These are phyloP conservation scores for Thaleichthys pacificus DNA, from an alignment of 2,797 vertebrate species.

Conservation along the genomic window DNA sequence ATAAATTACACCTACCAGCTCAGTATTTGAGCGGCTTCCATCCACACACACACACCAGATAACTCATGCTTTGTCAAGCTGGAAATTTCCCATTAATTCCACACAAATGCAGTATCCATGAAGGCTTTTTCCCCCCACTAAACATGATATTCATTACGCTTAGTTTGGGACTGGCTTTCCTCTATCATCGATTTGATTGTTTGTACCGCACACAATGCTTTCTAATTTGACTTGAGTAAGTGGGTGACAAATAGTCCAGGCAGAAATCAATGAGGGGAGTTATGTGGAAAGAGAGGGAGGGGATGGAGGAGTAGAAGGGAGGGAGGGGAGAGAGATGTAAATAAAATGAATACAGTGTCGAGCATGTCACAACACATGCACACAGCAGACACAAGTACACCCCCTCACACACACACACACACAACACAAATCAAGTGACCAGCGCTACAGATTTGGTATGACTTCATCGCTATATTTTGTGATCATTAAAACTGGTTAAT, in stretches of 20 bases:
- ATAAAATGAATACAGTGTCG: constrained; percentile 51
- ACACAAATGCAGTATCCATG: constrained; percentile 63
- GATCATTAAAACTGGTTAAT: too few relatives aligned
- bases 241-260: constrained; percentile 74
- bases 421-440: background rate
- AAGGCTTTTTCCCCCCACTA: constrained; percentile 54
- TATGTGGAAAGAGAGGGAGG: constrained; percentile 54
- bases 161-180: constrained; percentile 50
- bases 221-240: constrained; percentile 76
- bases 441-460: background rate
- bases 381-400: background rate
- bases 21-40: constrained; percentile 32
- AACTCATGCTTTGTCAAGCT: constrained; percentile 72
- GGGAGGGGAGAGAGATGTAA: constrained; percentile 42
- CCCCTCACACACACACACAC: background rate
- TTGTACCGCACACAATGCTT: constrained; percentile 58
- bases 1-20: constrained; percentile 69
- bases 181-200: constrained; percentile 67
- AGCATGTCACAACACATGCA: constrained; percentile 35
- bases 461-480: too few relatives aligned
- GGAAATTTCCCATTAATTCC: constrained; percentile 76
- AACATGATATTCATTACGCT: constrained; percentile 72
- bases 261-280: constrained; percentile 73
- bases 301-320: background rate
- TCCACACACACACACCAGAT: constrained; percentile 52